These are phyloP conservation scores for Poeciliopsis occidentalis DNA, from an alignment of 2,113 vertebrate genomes.

Conservation along the genomic window DNA sequence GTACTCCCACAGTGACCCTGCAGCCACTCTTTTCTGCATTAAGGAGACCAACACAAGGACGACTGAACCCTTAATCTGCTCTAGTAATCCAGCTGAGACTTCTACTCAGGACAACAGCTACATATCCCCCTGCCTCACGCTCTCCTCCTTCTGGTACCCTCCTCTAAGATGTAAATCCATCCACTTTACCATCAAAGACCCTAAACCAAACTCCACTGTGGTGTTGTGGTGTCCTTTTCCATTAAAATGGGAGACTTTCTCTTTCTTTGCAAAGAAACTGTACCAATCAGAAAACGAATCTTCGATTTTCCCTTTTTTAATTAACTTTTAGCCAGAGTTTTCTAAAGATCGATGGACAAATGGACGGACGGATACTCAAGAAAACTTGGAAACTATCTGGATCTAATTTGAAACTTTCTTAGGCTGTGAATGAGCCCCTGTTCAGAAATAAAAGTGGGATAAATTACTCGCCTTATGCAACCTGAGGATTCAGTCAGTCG, in stretches of 20 bases:
- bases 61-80: slow-evolving; percentile 52
- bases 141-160: slow-evolving; percentile 4
- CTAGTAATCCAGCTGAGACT: slow-evolving; percentile 50
- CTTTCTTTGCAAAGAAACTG: too few relatives aligned
- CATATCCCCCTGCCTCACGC: slow-evolving; percentile 18
- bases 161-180: slow-evolving; percentile 26
- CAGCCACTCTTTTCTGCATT: slow-evolving; percentile 24
- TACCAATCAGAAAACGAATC: too few relatives aligned
- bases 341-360: background rate
- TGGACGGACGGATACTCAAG: background rate
- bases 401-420: background rate
- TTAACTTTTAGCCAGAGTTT: too few relatives aligned
- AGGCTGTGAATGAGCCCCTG: background rate
- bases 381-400: background rate
- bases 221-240: background rate
- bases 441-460: background rate
- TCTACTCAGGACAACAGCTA: slow-evolving; percentile 17
- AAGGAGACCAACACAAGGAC: slow-evolving; percentile 19
- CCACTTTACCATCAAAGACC: slow-evolving; percentile 8
- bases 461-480: slow-evolving; percentile 6
- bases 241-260: background rate
- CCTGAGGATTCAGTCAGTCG: slow-evolving; percentile 8
- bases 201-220: slow-evolving; percentile 23
- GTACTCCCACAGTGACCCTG: slow-evolving; percentile 22
- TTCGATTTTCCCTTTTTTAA: too few relatives aligned